Evolutionary conservation across 2,113 vertebrate genomes (phyloP), one percentile per base, ranked within the genome.

Genomic region (Colossoma macropomum): DNA sequence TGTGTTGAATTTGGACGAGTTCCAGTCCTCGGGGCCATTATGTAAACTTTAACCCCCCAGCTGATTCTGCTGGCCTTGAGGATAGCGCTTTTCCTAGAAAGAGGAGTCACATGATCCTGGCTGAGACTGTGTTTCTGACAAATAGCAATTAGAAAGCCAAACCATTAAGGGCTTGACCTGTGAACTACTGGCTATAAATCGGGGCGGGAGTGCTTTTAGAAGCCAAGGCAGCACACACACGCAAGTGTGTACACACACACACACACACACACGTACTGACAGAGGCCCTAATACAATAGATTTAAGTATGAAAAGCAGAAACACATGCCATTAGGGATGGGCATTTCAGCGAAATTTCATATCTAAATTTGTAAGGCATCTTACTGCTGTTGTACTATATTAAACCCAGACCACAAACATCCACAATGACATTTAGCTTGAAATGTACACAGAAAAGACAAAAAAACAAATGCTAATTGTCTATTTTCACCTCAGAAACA

Each of bases 61-160:
- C 83, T 87, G 77, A 87, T 87, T 82, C 72, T 68, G 15, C 16
- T n/a, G 80, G 71, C 19, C 60, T 65, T 50, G 45, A 80, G 75
- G 30, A 66, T 13, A 50, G 48, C 0, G 0, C 71, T 11, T 68
- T 91, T 91, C 89, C 83, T 91, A 79, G 87, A 92, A 88, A 91
- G 90, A 62, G 1, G 13, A 50, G 34, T 77, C 77, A 71, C 52
- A n/a, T 54, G 76, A 34, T 28, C 38, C 15, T 71, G 38, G 83
- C 81, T 13, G 62, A 87, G 75, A 41, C 2, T 80, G 75, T 79
- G 15, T 75, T 82, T 65, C 62, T 34, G 52, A 79, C 9, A 86
- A 86, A 80, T 48, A 73, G 66, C 70, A 69, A 73, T 72, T 73
- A 66, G 73, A 84, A 86, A 83, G 27, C 50, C 48, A 45, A 80